These are phyloP conservation scores for Aspidapion aeneum DNA, from an alignment of 2,888 invertebrate species.

Conservation along the genomic window DNA sequence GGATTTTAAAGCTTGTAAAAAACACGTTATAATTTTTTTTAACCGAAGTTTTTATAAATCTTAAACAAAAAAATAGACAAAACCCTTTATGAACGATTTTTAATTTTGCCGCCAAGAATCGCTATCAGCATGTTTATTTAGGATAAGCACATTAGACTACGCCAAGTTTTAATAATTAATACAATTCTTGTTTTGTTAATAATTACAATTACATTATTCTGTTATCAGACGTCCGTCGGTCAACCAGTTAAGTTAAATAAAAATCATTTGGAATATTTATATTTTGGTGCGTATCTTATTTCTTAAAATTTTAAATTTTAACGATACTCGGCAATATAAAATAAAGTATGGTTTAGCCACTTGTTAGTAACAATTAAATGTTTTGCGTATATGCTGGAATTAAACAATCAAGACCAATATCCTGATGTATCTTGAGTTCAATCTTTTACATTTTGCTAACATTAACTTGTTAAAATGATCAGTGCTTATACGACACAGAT, in stretches of 20 bases:
- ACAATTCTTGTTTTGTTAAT: not conserved
- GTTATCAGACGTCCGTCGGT: not conserved
- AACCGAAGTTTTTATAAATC: no score
- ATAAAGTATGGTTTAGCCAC: not conserved
- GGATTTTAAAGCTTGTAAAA: no score
- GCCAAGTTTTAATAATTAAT: not conserved
- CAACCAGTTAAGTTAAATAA: not conserved
- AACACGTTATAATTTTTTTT: no score
- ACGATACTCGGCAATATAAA: not conserved
- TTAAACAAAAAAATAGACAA: no score
- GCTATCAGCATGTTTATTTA: not conserved
- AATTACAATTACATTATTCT: not conserved
- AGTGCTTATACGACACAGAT: no score
- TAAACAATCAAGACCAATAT: not conserved
- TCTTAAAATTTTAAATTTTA: not conserved
- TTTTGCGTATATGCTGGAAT: not conserved
- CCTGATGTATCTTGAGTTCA: not conserved
- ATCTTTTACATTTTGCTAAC: no score
- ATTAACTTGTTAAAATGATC: no score
- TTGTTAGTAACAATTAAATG: not conserved
- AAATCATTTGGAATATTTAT: not conserved
- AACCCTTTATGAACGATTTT: no score
- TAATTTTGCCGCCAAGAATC: no score
- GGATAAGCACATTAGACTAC: not conserved
- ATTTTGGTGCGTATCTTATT: not conserved